A percentile compares a stretch with the other conserved stretches of the same genome.
Conservation (phyloP, 2,797 vertebrate genomes). For the Delichon dasypus region DNA sequence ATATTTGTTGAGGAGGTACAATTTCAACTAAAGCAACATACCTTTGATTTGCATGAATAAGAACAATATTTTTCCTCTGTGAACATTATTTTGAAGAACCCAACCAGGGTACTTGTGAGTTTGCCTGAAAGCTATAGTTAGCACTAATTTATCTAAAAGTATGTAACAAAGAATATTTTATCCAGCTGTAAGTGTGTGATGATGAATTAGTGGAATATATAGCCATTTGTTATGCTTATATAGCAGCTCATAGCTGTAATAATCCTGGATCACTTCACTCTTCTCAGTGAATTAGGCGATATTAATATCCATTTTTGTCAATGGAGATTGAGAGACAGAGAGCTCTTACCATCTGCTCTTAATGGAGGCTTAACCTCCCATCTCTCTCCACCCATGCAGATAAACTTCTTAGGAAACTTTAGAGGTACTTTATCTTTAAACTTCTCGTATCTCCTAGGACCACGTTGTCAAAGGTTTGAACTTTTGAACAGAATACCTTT, state of each 20-base stretch:
- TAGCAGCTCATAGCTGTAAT: slow-evolving; percentile 4
- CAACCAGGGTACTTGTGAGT: neutral
- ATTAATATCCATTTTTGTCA: slow-evolving; percentile 13
- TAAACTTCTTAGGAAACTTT: neutral
- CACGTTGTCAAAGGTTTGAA: neutral
- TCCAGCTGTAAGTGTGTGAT: neutral
- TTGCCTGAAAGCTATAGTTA: neutral
- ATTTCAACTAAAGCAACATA: neutral
- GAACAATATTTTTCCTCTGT: neutral
- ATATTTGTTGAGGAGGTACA: neutral
- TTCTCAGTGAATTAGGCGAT: neutral
- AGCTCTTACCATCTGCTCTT: neutral
- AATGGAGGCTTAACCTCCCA: neutral
- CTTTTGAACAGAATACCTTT: neutral
- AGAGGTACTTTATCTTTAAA: neutral
- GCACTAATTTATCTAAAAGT: neutral
- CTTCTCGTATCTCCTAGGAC: neutral
- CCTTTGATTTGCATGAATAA: neutral
- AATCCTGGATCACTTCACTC: slow-evolving; percentile 1
- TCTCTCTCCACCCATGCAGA: neutral
- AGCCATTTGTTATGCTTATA: slow-evolving; percentile 2
- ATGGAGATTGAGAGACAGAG: neutral
- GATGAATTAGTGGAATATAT: neutral
- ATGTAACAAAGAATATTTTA: neutral
- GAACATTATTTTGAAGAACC: neutral